A percentile compares a stretch with the other conserved stretches of the same genome.
These are phyloP conservation scores for Empidonax traillii DNA, from an alignment of 2,113 vertebrate genomes.

Conservation along the genomic window DNA sequence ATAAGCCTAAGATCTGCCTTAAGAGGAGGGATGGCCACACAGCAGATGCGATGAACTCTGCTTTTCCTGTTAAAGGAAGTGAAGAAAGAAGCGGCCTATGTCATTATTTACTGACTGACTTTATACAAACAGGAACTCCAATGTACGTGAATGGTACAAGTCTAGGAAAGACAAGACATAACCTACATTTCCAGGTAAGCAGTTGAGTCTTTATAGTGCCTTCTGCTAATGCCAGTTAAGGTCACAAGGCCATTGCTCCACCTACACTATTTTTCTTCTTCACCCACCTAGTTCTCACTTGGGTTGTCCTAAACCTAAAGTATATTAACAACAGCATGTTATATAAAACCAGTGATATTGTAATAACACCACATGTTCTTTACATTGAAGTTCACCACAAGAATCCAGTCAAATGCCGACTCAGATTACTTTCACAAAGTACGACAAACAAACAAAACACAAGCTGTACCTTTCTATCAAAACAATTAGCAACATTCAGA, in stretches of 20 bases:
- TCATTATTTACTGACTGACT: not conserved
- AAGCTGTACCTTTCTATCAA: not conserved
- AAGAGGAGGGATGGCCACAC: not conserved
- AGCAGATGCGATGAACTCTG: not conserved
- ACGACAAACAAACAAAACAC: not conserved
- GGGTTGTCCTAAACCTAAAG: not conserved
- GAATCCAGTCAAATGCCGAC: not conserved
- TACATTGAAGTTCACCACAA: not conserved
- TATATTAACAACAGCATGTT: not conserved
- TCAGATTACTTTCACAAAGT: not conserved
- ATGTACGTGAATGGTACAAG: not conserved
- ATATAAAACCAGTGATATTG: not conserved
- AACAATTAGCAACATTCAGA: not conserved
- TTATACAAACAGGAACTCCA: not conserved
- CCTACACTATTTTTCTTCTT: not conserved
- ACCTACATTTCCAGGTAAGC: not conserved
- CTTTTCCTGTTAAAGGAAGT: not conserved
- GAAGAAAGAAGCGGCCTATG: not conserved
- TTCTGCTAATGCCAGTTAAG: not conserved
- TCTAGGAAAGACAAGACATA: not conserved
- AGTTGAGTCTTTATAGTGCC: not conserved
- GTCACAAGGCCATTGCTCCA: not conserved
- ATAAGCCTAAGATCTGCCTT: not conserved
- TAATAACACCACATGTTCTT: not conserved
- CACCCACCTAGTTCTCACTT: not conserved